phyloP scores from a whole-genome alignment of 1,140 invertebrate species.

The Periplaneta americana region DNA sequence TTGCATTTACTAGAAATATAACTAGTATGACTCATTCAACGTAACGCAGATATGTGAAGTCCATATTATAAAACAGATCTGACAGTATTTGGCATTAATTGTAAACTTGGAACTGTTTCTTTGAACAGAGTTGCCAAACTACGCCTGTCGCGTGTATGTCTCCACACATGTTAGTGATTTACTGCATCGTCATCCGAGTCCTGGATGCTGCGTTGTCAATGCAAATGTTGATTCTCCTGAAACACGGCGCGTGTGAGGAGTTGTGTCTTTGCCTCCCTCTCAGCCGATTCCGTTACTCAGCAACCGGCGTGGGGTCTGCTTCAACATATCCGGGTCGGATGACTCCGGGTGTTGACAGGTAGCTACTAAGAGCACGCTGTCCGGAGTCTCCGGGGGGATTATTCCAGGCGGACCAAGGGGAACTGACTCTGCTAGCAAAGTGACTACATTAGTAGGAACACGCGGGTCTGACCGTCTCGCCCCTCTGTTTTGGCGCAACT shows the following conservation, averaged over 20 bases:
- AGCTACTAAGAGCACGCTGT: not conserved
- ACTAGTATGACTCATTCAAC: too few relatives aligned
- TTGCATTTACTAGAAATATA: too few relatives aligned
- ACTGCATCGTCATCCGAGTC: too few relatives aligned
- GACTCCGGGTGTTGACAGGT: conserved; percentile 3
- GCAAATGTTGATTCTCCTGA: not conserved
- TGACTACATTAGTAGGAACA: not conserved
- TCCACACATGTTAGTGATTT: too few relatives aligned
- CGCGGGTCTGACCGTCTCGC: not conserved
- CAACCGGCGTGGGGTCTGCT: not conserved
- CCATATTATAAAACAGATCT: too few relatives aligned
- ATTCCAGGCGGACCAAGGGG: not conserved
- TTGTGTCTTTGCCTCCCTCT: not conserved
- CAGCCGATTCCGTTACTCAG: too few relatives aligned
- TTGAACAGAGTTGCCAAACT: too few relatives aligned
- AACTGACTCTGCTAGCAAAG: not conserved
- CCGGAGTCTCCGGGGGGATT: conserved; percentile 2
- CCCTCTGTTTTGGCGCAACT: not conserved
- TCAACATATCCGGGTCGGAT: not conserved
- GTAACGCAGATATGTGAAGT: too few relatives aligned
- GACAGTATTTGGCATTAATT: too few relatives aligned
- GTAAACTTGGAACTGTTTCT: too few relatives aligned
- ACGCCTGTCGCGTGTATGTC: too few relatives aligned
- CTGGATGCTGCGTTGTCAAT: too few relatives aligned
- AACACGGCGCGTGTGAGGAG: not conserved